Evolutionary conservation across 1,140 invertebrate genomes (phyloP), one percentile per base, ranked within the genome.

Genomic region (Apis florea): DNA sequence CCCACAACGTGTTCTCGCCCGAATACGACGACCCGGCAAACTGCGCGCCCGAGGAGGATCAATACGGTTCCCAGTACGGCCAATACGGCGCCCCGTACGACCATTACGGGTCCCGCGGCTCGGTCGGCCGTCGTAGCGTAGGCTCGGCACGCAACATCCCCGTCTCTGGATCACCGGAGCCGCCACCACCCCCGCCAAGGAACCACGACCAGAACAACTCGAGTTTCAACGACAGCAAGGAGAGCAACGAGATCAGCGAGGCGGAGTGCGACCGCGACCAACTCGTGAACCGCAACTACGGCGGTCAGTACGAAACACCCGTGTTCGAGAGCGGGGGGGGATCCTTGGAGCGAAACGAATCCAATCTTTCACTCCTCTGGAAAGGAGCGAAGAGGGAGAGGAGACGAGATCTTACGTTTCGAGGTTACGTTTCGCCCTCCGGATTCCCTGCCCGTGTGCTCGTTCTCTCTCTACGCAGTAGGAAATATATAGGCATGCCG

Each of bases 1-100:
- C 89, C 68, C 84, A 90, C 67, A 94, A 93, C 49, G 94, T 94
- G 64, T 95, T 94, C 87, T 94, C 94, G 63, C 97, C 96, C 61
- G 97, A 98, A 94, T 98, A 98, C 93, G 97, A 98, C 91, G 97
- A 98, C 92, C 97, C 97, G n/a, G 97, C 97, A 40, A 98, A 97
- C 90, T 97, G 97, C 91, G 96, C 96, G 6, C 96, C 96, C n/a
- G 97, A 98, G 92, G 97, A 97, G 92, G 97, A 97, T 92, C 97
- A 97, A 85, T 98, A 98, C 90, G 96, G 97, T 81, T 97, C 96
- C 82, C 96, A 97, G 74, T 97, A 98, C 91, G 96, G 96, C 40
- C 95, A 95, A 76, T 96, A 96, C 89, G 97, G 96, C 63, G 96
- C 96, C 67, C 97, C 97, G 75, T 97, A 97, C 94, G 97, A 97